These are phyloP conservation scores for Oceanodroma tethys DNA, from an alignment of 2,113 vertebrate species.

Conservation along the genomic window DNA sequence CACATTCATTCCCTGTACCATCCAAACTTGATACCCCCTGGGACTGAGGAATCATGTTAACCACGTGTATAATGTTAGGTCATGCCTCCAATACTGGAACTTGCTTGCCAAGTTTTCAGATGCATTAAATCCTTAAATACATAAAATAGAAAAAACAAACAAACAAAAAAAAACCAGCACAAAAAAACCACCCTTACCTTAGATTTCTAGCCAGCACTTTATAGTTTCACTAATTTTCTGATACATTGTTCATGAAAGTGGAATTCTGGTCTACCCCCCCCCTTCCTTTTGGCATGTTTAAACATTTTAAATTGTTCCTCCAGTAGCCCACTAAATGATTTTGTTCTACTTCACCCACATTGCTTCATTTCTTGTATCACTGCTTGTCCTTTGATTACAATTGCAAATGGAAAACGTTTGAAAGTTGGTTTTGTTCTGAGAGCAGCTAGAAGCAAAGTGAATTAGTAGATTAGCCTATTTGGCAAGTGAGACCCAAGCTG, in stretches of 20 bases:
- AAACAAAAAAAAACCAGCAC: too few relatives aligned
- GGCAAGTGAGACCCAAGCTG: conserved; percentile 26
- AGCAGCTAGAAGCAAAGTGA: conserved; percentile 33
- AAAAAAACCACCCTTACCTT: background rate
- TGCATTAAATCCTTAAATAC: background rate
- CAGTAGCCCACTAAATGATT: conserved; percentile 67
- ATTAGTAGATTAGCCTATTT: conserved; percentile 58
- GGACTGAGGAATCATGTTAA: background rate
- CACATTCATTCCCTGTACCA: background rate
- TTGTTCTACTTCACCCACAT: conserved; percentile 67
- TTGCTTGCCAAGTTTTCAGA: background rate
- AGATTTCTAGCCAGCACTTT: conserved; percentile 10
- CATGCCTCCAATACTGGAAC: background rate
- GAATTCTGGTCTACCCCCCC: conserved; percentile 7
- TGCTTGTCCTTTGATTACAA: conserved; percentile 68
- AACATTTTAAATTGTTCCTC: conserved; percentile 59
- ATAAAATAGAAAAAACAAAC: background rate
- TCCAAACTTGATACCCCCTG: background rate
- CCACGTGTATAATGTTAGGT: background rate
- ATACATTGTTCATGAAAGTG: background rate
- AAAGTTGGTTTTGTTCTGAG: conserved; percentile 43
- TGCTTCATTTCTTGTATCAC: conserved; percentile 69
- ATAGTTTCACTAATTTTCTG: background rate
- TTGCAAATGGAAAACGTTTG: conserved; percentile 54
- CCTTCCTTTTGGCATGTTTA: conserved; percentile 32